Evolutionary conservation across 1,140 invertebrate genomes (phyloP), one percentile per base, ranked within the genome.

Genomic region (Gonioctena quinquepunctata): DNA sequence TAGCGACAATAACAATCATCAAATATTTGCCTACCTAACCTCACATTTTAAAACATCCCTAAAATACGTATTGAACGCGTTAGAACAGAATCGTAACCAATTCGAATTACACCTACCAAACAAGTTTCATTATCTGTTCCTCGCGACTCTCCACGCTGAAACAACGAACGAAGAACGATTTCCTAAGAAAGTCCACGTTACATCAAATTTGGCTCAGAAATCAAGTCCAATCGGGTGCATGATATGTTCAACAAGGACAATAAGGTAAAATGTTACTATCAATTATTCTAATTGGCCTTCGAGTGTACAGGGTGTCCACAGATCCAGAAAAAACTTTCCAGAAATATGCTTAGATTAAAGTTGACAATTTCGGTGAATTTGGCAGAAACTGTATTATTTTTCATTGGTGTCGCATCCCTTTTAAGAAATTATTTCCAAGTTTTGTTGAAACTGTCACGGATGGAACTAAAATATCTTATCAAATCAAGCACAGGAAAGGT

Each of bases 191-290:
- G 33, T 42, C 33, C 8, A 42, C 11, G 3, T 13, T n/a, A 42
- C 33, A 42, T 42, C 33, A n/a, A 42, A 42, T 42, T 11, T 8
- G 1, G 33, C 33, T 42, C 33, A 13, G 16, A 42, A 42, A 42
- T 42, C 16, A 42, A 42, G 33, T 42, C 33, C 33, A 42, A 42
- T 42, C 33, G 16, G 11, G 61, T 54, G 68, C 56, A 63, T 70
- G 63, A 70, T 65, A 66, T 68, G 67, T 68, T 68, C 61, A 68
- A 59, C 48, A 68, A 68, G 59, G 54, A 68, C 57, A 59, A 61
- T 64, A 42, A 7, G 33, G 13, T 42, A 42, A 42, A 42, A 42
- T 42, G 33, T 54, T 54, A 50, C 59, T 69, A 69, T 62, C 62
- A 63, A 63, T 64, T 68, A 48, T 60, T 62, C 66, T 59, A 71